A percentile compares a stretch with the other conserved stretches of the same genome.
Evolutionary conservation across 2,888 invertebrate genomes (phyloP).

Genomic region (Drosophila mulleri): DNA sequence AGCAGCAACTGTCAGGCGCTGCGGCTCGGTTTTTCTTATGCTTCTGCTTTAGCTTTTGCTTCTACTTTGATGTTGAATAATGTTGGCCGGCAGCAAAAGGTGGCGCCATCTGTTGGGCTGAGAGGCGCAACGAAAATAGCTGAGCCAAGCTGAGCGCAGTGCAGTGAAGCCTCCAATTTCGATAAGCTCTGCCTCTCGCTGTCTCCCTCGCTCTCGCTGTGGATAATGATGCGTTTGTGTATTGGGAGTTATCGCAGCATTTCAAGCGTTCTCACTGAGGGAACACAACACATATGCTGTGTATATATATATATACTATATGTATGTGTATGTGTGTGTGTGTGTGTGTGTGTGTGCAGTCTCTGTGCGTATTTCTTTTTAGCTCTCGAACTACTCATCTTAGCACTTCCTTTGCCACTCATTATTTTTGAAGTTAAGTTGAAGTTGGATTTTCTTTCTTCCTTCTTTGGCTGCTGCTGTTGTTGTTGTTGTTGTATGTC

Average conservation of each 20-base stretch:
- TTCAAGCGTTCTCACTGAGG: conserved; percentile 57
- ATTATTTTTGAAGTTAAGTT: conserved; percentile 54
- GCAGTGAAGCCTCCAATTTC: conserved; percentile 13
- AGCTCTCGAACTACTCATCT: conserved; percentile 30
- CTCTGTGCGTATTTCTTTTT: conserved; percentile 18
- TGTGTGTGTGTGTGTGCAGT: background rate
- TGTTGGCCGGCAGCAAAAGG: conserved; percentile 33
- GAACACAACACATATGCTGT: conserved; percentile 21
- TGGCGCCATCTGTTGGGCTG: conserved; percentile 25
- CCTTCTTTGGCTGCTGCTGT: background rate
- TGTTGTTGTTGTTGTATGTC: conserved; percentile 6
- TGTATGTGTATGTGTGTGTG: background rate
- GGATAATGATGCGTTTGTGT: conserved; percentile 75
- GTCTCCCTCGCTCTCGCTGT: too few relatives aligned
- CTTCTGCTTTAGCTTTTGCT: background rate
- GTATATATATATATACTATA: background rate
- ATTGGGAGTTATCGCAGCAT: conserved; percentile 69
- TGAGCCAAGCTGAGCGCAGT: conserved; percentile 9
- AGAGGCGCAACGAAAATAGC: conserved; percentile 9
- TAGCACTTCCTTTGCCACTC: conserved; percentile 52
- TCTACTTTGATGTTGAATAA: conserved; percentile 28
- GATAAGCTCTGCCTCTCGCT: background rate
- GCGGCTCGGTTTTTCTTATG: conserved; percentile 4
- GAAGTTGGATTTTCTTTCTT: conserved; percentile 39
- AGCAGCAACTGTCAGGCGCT: conserved; percentile 12